These are phyloP conservation scores for Rhea pennata DNA, from an alignment of 2,113 vertebrate genomes.

Conservation along the genomic window DNA sequence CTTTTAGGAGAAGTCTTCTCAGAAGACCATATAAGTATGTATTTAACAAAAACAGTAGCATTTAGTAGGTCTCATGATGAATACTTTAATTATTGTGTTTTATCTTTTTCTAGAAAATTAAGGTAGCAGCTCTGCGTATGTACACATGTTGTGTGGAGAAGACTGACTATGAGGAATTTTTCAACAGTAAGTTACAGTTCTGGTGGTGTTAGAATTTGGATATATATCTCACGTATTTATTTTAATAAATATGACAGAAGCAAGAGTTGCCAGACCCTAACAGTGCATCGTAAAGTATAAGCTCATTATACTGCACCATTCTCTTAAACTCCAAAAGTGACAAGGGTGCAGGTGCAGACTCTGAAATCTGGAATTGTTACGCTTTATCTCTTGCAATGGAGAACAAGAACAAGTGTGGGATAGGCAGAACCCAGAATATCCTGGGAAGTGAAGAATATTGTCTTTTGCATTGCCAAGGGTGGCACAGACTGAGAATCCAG, in stretches of 20 bases:
- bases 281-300: background rate
- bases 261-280: background rate
- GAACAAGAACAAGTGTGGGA: background rate
- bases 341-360: background rate
- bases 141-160: conserved; percentile 98
- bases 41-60: background rate
- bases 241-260: background rate
- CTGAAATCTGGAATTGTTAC: background rate
- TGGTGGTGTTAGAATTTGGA: background rate
- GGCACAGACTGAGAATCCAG: background rate
- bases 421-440: background rate
- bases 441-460: background rate
- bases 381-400: background rate
- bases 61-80: background rate
- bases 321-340: background rate
- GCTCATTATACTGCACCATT: background rate
- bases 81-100: conserved; percentile 33
- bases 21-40: background rate
- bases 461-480: background rate
- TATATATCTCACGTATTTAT: background rate
- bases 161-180: conserved; percentile 95
- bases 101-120: conserved; percentile 89
- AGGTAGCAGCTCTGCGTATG: conserved; percentile 96
- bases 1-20: background rate
- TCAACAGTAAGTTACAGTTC: conserved; percentile 86